Evolutionary conservation across 2,888 invertebrate species (phyloP), one percentile per base, ranked within the genome.

Genomic region (Nymphalis c-album): DNA sequence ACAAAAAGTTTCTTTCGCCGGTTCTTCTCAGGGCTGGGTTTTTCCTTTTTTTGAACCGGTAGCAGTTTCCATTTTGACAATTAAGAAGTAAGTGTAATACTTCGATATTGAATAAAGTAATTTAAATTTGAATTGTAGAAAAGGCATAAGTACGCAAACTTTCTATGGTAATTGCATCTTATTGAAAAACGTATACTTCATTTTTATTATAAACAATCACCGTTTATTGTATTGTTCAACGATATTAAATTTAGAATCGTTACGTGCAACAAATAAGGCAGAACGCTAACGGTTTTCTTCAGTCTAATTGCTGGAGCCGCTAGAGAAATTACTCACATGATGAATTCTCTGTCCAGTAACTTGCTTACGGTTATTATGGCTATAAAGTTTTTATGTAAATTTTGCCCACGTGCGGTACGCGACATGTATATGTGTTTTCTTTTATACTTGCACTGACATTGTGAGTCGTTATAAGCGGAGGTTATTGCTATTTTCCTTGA

Each of bases 251-350:
- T 40, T 20, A 55, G 35, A 55, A 31, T 55, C 62, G 60, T 73
- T 71, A 71, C 75, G 78, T 80, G 80, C 71, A 78, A 74, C 81
- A 84, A 83, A 85, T 87, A 85, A 88, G 85, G 83, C 86, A 82
- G 84, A 85, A 81, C 86, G 75, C 46, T 87, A 87, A 85, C 88
- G 86, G 89, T 80, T 71, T 74, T 80, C 79, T 71, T 75, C 83
- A 87, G 81, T 85, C 87, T 82, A 83, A 85, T 89, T 87, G 81
- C 78, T 74, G 67, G 69, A 66, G 69, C 83, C 81, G 84, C 77
- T 81, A 80, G 80, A 84, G 83, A 81, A 84, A 83, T 76, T 72
- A 60, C 67, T 50, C 51, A 63, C 53, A 63, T 65, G 62, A 67
- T 72, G 61, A 63, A 65, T 69, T 72, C 50, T 68, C 63, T 63